Base-by-base conservation (phyloP, 2,113 vertebrate species). In the Harpagus bidentatus region DNA sequence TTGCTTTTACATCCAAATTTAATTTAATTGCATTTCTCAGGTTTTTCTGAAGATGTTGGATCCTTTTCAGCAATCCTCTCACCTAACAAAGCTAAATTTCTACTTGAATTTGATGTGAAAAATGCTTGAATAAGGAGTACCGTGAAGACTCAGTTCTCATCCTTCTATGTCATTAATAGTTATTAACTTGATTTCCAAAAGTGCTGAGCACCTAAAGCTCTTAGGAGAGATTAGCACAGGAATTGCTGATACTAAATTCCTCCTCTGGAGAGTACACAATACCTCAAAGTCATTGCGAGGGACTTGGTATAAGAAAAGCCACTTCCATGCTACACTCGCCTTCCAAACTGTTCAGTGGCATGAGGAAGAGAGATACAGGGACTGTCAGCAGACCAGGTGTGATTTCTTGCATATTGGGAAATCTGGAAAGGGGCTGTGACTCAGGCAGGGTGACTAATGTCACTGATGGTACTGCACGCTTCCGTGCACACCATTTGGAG, bases 171-270 rank as follows among this genome's bases (percentile, higher is more conserved):
- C 91, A 77, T 95, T 96, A 97, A 89, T 94, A 91, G 88, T 94
- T 95, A 95, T 97, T 96, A 96, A 96, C 72, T 97, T 92, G 87
- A 90, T 97, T 96, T 97, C 85, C 59, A 70, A 86, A 97, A 97
- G 76, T 94, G 95, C 96, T 97, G 96, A 97, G 86, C 63, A 88
- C 71, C 96, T 93, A 79, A 84, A 95, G 86, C 94, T 97, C 91
- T 97, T 85, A 94, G 66, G 48, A 89, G 74, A 93, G 91, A 97
- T 96, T 95, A 95, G 77, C 17, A 7, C 52, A 91, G 91, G 86
- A 97, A 96, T 62, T 95, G 93, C 94, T 96, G 94, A 97, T 95
- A 62, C 77, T 55, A 29, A 95, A 77, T 94, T 97, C 74, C 34
- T 90, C 53, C 66, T 91, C 74, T 90, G 78, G 86, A 94, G 87